These are phyloP conservation scores for Aphelenchoides fujianensis DNA, from an alignment of 1,140 invertebrate genomes.

Conservation along the genomic window DNA sequence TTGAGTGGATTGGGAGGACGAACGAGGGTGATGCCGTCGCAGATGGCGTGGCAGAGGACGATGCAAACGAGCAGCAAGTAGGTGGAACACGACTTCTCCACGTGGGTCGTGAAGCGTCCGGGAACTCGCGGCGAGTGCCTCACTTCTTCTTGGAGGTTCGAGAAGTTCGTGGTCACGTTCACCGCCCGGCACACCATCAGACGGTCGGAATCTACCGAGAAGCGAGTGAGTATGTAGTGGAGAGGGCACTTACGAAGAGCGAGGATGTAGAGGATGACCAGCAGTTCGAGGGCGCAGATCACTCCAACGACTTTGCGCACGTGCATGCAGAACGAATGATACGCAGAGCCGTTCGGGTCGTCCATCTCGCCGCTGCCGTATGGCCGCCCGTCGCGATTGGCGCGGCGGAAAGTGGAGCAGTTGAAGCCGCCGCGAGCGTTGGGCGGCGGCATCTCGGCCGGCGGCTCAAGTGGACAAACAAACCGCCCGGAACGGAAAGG, in stretches of 20 bases:
- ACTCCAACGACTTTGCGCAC: slow-evolving; percentile 4
- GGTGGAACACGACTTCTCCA: background rate
- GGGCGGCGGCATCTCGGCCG: too few species aligned
- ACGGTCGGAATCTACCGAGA: background rate
- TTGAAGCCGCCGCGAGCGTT: background rate
- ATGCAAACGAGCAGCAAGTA: slow-evolving; percentile 5
- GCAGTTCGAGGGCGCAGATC: slow-evolving; percentile 8
- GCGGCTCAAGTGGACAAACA: too few species aligned
- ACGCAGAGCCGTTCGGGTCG: background rate
- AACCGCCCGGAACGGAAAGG: too few species aligned
- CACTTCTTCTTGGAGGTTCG: too few species aligned
- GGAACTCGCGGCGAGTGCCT: too few species aligned
- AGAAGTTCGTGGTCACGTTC: background rate
- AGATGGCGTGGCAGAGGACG: slow-evolving; percentile 2
- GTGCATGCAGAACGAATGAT: slow-evolving; percentile 15
- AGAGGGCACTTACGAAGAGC: background rate
- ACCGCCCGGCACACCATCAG: background rate
- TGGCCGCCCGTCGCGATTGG: background rate
- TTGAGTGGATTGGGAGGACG: too few species aligned
- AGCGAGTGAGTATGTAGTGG: background rate
- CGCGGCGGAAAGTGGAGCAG: background rate
- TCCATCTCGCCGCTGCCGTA: slow-evolving; percentile 1
- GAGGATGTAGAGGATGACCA: background rate
- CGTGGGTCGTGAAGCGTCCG: background rate
- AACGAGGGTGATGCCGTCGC: slow-evolving; percentile 1